Evolutionary conservation across 2,797 vertebrate genomes (phyloP).

Genomic region (Sebastes paucispinis): DNA sequence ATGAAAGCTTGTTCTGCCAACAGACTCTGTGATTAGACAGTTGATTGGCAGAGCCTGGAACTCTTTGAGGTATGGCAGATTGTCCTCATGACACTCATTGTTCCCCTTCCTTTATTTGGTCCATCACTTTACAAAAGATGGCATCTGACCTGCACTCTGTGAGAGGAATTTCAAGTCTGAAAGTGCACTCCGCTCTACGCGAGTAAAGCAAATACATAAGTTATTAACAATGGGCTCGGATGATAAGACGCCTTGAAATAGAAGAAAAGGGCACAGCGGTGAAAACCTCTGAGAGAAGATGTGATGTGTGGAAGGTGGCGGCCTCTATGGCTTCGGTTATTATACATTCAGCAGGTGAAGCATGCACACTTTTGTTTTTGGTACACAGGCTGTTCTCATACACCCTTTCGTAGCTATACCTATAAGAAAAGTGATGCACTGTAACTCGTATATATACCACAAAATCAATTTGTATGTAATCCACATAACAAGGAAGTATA

Average conservation of each 20-base stretch:
- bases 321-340: background rate
- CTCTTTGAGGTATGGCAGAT: slow-evolving; percentile 57
- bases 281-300: background rate
- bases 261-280: background rate
- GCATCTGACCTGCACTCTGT: slow-evolving; percentile 45
- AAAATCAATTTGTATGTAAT: background rate
- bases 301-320: background rate
- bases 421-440: background rate
- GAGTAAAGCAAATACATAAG: background rate
- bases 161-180: slow-evolving; percentile 31
- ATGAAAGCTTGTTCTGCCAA: slow-evolving; percentile 68
- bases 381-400: background rate
- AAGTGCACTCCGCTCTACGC: background rate
- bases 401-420: background rate
- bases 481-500: background rate
- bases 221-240: slow-evolving; percentile 5
- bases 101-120: slow-evolving; percentile 44
- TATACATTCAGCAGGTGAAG: background rate
- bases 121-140: slow-evolving; percentile 48
- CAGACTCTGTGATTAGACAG: slow-evolving; percentile 65
- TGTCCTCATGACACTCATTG: slow-evolving; percentile 52
- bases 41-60: slow-evolving; percentile 57
- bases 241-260: background rate
- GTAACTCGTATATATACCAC: accelerated
- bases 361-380: background rate